Evolutionary conservation across 2,888 invertebrate genomes (phyloP).

Genomic region (Acronicta leporina): DNA sequence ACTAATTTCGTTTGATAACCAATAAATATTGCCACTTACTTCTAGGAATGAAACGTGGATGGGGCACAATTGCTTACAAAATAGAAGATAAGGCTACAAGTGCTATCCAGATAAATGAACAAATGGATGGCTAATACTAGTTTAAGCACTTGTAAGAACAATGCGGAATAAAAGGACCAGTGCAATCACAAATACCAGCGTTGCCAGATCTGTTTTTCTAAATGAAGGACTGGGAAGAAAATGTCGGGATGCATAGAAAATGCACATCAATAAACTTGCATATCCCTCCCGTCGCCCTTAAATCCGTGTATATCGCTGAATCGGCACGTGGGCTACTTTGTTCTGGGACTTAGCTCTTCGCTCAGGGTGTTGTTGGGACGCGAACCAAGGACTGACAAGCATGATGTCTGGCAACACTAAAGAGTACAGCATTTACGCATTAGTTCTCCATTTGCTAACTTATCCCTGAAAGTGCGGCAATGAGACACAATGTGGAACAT

Average conservation of each 20-base stretch:
- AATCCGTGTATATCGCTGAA: too few relatives aligned
- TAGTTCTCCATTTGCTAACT: constrained; percentile 27
- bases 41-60: constrained; percentile 37
- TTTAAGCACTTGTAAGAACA: not conserved
- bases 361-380: too few relatives aligned
- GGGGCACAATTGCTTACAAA: constrained; percentile 59
- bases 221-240: too few relatives aligned
- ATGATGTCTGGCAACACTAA: too few relatives aligned
- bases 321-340: too few relatives aligned
- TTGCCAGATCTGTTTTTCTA: too few relatives aligned
- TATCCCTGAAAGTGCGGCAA: constrained; percentile 26
- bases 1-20: constrained; percentile 2
- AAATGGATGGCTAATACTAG: constrained; percentile 17
- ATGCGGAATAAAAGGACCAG: not conserved
- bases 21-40: constrained; percentile 19
- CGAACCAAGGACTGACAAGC: too few relatives aligned
- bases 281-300: too few relatives aligned
- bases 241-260: too few relatives aligned
- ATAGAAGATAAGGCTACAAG: constrained; percentile 37
- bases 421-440: not conserved
- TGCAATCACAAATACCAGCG: too few relatives aligned
- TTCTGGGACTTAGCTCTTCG: too few relatives aligned
- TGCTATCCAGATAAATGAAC: constrained; percentile 25
- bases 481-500: constrained; percentile 41
- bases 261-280: too few relatives aligned